Conservation (phyloP, 2,888 invertebrate species). For the Unio pictorum region DNA sequence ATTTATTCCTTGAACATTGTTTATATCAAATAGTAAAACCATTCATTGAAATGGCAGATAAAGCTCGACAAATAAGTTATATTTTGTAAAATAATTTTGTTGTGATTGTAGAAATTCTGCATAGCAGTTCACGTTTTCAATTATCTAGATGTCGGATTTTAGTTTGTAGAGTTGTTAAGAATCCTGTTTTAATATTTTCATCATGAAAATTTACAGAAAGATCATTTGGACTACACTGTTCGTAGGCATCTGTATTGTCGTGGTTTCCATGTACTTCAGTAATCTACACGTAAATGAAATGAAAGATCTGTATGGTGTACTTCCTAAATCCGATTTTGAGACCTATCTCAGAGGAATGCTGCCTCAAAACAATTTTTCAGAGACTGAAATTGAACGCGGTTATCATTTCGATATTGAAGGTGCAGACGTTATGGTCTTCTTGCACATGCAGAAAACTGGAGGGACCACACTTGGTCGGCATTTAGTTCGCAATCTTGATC, state of each 20-base stretch:
- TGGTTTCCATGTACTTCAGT: slow-evolving; percentile 9
- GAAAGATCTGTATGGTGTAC: not conserved
- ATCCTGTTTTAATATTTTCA: no score
- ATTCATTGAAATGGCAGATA: no score
- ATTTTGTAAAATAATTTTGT: slow-evolving; percentile 16
- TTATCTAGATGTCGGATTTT: not conserved
- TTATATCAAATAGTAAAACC: no score
- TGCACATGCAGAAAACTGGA: slow-evolving; percentile 99
- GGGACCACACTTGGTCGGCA: slow-evolving; percentile 97
- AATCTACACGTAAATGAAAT: slow-evolving; percentile 5
- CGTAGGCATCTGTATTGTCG: not conserved
- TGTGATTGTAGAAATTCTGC: slow-evolving; percentile 17
- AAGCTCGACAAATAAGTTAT: slow-evolving; percentile 11
- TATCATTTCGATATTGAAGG: slow-evolving; percentile 74
- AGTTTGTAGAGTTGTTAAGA: no score
- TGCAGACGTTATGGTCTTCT: slow-evolving; percentile 96
- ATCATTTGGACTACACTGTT: no score
- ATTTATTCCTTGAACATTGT: no score
- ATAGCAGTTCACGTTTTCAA: slow-evolving; percentile 10
- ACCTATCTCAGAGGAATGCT: slow-evolving; percentile 26
- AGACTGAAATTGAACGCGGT: slow-evolving; percentile 80
- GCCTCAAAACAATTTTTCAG: slow-evolving; percentile 22
- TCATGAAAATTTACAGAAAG: no score
- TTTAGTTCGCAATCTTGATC: slow-evolving; percentile 93
- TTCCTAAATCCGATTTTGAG: slow-evolving; percentile 11